Percentiles rank a stretch among this genome's conserved stretches.
Conservation (phyloP, 2,113 vertebrate genomes). For the Probosciger aterrimus region DNA sequence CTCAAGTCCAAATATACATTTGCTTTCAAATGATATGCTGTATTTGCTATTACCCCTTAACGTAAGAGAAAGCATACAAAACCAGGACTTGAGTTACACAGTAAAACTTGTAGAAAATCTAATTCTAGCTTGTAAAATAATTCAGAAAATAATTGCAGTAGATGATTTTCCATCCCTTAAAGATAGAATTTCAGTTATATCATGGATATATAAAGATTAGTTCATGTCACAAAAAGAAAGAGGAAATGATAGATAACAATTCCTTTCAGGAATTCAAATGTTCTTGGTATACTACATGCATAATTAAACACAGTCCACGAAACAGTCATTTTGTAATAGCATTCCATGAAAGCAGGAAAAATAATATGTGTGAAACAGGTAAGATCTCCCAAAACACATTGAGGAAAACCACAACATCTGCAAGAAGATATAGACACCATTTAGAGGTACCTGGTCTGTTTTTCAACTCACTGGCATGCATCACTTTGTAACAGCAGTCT, state of each 20-base stretch:
- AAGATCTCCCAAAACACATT: not conserved
- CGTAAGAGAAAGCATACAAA: not conserved
- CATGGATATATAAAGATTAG: rapidly evolving
- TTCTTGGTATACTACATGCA: not conserved
- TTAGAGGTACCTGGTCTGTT: not conserved
- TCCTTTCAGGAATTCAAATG: not conserved
- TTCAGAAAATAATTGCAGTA: not conserved
- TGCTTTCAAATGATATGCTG: not conserved
- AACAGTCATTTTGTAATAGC: not conserved
- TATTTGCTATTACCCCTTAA: not conserved
- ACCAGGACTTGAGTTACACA: not conserved
- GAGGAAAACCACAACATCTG: not conserved
- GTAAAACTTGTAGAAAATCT: not conserved
- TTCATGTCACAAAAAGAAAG: not conserved
- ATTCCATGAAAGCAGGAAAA: not conserved
- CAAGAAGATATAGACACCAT: not conserved
- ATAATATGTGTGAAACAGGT: not conserved
- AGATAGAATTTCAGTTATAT: not conserved
- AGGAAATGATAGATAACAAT: not conserved
- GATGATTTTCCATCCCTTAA: not conserved
- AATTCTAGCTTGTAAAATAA: not conserved
- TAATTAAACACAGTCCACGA: not conserved
- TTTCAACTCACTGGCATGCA: not conserved
- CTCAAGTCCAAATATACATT: not conserved
- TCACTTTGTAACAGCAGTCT: not conserved